Percentiles rank a stretch among this genome's conserved stretches.
These are phyloP conservation scores for Masnerella sp. DNA, from an alignment of 2,888 invertebrate species.

Conservation along the genomic window DNA sequence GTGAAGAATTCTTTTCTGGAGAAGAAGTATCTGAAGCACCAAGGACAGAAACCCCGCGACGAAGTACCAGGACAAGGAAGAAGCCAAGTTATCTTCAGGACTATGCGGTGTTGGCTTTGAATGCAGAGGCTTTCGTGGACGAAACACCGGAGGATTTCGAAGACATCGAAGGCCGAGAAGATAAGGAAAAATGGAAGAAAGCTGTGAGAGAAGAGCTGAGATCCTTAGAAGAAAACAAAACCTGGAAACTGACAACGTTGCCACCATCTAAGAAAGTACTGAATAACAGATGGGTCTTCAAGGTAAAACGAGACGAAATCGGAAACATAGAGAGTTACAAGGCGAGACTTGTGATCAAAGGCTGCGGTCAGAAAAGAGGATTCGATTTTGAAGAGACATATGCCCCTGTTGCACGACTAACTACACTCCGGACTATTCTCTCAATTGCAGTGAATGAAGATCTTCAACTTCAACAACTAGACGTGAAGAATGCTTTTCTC, in stretches of 20 bases:
- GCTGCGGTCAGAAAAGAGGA: slow-evolving; percentile 57
- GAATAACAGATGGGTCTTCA: slow-evolving; percentile 53
- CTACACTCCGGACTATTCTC: background rate
- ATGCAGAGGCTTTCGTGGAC: slow-evolving; percentile 28
- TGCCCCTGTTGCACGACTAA: slow-evolving; percentile 63
- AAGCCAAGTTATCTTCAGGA: slow-evolving; percentile 8
- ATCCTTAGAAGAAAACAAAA: background rate
- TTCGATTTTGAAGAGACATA: slow-evolving; percentile 64
- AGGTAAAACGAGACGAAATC: slow-evolving; percentile 47
- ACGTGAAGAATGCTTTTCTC: slow-evolving; percentile 68
- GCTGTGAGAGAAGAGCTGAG: background rate
- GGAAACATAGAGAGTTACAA: slow-evolving; percentile 60
- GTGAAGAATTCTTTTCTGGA: background rate
- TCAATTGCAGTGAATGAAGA: slow-evolving; percentile 31
- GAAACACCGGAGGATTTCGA: slow-evolving; percentile 24
- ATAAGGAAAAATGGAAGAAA: background rate
- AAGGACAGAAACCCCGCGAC: background rate
- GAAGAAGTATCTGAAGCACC: background rate
- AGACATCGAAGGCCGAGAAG: slow-evolving; percentile 38
- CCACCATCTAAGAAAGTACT: slow-evolving; percentile 1
- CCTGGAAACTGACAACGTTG: background rate
- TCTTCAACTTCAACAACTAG: slow-evolving; percentile 59
- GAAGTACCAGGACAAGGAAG: slow-evolving; percentile 4
- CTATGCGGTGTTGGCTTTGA: slow-evolving; percentile 18
- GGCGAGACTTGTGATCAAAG: slow-evolving; percentile 63